These are phyloP conservation scores for Drosophila oshimai DNA, from an alignment of 1,140 invertebrate species.

Conservation along the genomic window DNA sequence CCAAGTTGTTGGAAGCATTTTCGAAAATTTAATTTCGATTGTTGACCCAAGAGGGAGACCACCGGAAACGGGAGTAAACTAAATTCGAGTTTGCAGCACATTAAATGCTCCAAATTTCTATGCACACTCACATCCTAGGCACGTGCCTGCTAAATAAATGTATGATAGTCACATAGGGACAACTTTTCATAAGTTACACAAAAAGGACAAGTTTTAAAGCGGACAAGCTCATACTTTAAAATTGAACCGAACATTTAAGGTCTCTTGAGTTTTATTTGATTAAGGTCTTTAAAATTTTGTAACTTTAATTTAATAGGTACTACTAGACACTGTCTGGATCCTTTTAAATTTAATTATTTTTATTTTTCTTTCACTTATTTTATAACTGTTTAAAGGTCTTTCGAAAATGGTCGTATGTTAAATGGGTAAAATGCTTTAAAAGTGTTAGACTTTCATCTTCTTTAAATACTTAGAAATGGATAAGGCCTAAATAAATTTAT, in stretches of 20 bases:
- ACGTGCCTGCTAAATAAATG: conserved; percentile 57
- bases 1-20: conserved; percentile 27
- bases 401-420: too few relatives aligned
- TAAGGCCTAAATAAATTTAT: not conserved
- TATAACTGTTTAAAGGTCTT: too few relatives aligned
- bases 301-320: not conserved
- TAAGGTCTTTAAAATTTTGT: not conserved
- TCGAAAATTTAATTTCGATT: conserved; percentile 59
- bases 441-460: too few relatives aligned
- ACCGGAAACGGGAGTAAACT: conserved; percentile 21
- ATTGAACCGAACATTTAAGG: not conserved
- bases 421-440: too few relatives aligned
- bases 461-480: too few relatives aligned
- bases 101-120: conserved; percentile 21
- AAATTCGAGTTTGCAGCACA: conserved; percentile 10
- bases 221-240: not conserved
- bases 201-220: conserved; percentile 35
- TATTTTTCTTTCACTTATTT: too few relatives aligned
- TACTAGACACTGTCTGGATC: too few relatives aligned
- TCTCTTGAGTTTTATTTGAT: not conserved
- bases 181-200: conserved; percentile 55
- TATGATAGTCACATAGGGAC: too few relatives aligned
- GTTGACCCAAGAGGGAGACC: conserved; percentile 28
- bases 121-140: conserved; percentile 5
- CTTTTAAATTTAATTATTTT: too few relatives aligned